Conservation (phyloP, 2,888 invertebrate species). For the Slavum lentiscoides region DNA sequence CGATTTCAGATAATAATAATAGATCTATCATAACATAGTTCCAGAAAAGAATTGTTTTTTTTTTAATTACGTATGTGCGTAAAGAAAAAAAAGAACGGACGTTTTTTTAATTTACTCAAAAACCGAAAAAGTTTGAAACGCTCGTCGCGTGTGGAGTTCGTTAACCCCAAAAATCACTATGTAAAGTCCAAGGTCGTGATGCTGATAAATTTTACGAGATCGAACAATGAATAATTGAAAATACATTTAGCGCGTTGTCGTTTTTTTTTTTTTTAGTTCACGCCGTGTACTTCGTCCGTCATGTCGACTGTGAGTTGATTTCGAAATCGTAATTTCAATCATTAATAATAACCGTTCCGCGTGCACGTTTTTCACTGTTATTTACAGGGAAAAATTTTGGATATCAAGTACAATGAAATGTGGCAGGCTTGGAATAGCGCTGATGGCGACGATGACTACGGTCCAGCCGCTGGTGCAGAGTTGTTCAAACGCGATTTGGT, state of each 20-base stretch:
- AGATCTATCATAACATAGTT: too few relatives aligned
- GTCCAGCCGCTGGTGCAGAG: background rate
- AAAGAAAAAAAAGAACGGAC: too few relatives aligned
- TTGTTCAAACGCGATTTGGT: conserved; percentile 29
- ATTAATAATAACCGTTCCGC: background rate
- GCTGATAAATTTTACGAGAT: background rate
- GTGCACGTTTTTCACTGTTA: background rate
- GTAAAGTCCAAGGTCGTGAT: conserved; percentile 1
- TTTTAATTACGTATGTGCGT: too few relatives aligned
- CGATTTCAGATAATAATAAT: too few relatives aligned
- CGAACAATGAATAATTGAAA: too few relatives aligned
- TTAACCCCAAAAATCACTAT: background rate
- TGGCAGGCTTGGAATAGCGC: conserved; percentile 34
- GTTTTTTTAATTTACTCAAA: background rate
- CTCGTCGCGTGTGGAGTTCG: background rate
- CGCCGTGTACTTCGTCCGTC: background rate
- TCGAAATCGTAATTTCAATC: background rate
- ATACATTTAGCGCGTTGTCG: background rate
- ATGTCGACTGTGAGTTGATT: conserved; percentile 8
- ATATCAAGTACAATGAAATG: conserved; percentile 47
- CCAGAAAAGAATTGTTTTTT: too few relatives aligned
- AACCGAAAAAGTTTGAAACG: background rate
- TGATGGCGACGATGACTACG: background rate
- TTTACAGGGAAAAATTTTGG: conserved; percentile 12
- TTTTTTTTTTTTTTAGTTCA: background rate